These are phyloP conservation scores for Polydrusus tereticollis DNA, from an alignment of 2,888 invertebrate genomes.

Conservation along the genomic window DNA sequence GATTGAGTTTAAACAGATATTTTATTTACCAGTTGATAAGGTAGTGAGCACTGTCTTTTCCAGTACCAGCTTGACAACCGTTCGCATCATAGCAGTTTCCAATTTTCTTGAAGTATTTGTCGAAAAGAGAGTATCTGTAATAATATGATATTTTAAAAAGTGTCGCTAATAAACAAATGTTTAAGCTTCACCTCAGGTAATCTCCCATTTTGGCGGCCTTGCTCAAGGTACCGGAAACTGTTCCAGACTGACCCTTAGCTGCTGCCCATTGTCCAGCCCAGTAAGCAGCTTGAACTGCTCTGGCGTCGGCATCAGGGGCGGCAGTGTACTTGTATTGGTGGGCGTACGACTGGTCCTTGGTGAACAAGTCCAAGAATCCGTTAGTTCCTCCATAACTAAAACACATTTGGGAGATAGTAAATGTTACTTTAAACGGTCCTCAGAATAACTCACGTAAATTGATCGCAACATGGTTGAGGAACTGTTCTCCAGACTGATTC, in stretches of 20 bases:
- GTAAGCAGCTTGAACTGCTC: slow-evolving; percentile 54
- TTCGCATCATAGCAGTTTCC: slow-evolving; percentile 53
- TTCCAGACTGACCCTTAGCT: slow-evolving; percentile 36
- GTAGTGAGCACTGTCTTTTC: slow-evolving; percentile 55
- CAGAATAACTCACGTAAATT: slow-evolving; percentile 50
- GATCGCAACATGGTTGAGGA: slow-evolving; percentile 55
- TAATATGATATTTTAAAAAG: not conserved
- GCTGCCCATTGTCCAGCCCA: slow-evolving; percentile 54
- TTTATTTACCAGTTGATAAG: slow-evolving; percentile 51
- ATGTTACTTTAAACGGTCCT: not conserved
- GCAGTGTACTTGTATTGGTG: slow-evolving; percentile 56
- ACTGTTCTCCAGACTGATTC: slow-evolving; percentile 56
- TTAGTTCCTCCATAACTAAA: slow-evolving; percentile 52
- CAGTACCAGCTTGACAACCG: slow-evolving; percentile 50
- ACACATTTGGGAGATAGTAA: not conserved
- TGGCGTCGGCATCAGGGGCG: slow-evolving; percentile 55
- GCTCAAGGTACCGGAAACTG: slow-evolving; percentile 42
- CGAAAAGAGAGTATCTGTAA: slow-evolving; percentile 51
- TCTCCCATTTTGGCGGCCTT: slow-evolving; percentile 56
- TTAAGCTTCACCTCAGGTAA: slow-evolving; percentile 44
- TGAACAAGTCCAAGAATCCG: slow-evolving; percentile 52
- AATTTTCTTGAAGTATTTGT: slow-evolving; percentile 56
- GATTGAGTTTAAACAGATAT: too few relatives aligned
- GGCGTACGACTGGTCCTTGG: slow-evolving; percentile 52
- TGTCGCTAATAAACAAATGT: not conserved